These are phyloP conservation scores for Bostrychus sinensis DNA, from an alignment of 2,113 vertebrate species.

Conservation along the genomic window DNA sequence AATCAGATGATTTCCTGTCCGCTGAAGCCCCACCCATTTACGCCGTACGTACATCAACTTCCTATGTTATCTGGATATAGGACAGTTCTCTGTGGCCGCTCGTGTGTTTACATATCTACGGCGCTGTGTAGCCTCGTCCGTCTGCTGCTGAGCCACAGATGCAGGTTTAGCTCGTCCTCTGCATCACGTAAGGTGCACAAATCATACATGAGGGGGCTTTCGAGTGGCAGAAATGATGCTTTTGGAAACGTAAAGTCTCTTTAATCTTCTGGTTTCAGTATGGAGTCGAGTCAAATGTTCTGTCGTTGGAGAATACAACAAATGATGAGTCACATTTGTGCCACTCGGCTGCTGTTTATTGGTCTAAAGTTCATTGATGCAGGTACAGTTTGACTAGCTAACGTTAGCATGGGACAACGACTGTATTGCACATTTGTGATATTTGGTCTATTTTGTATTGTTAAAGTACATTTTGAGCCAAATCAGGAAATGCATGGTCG, in stretches of 20 bases:
- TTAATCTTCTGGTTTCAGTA: not conserved
- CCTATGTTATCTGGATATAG: slow-evolving; percentile 20
- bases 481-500: no score
- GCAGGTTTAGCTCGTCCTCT: slow-evolving; percentile 7
- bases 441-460: no score
- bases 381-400: slow-evolving; percentile 29
- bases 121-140: not conserved
- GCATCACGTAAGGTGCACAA: not conserved
- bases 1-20: not conserved
- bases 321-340: not conserved
- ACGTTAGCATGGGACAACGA: not conserved
- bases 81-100: fast-evolving
- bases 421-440: no score
- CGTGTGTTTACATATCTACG: slow-evolving; percentile 15
- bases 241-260: not conserved
- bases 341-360: not conserved
- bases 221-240: not conserved
- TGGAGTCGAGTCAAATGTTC: not conserved
- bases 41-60: not conserved
- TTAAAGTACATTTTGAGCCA: no score
- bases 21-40: not conserved
- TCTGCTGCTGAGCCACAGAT: slow-evolving; percentile 25
- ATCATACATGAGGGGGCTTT: slow-evolving; percentile 3
- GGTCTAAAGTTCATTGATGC: slow-evolving; percentile 54
- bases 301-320: not conserved